A percentile compares a stretch with the other conserved stretches of the same genome.
Evolutionary conservation across 2,888 invertebrate genomes (phyloP).

Genomic region (Camponotus fellah): DNA sequence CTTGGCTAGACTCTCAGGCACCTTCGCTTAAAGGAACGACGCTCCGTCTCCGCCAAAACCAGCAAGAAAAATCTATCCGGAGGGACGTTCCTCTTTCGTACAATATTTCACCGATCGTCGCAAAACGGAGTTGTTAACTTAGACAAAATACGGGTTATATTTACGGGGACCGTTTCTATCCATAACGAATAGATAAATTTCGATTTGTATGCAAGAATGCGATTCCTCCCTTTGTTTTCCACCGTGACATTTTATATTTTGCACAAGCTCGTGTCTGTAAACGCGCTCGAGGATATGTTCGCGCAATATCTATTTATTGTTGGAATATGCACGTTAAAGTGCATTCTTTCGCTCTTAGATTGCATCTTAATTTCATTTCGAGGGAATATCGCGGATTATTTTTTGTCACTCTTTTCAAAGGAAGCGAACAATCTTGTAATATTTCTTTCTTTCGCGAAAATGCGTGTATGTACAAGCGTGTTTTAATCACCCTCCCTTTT

Average conservation of each 20-base stretch:
- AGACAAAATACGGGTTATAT: not conserved
- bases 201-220: constrained; percentile 27
- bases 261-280: not conserved
- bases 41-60: constrained; percentile 62
- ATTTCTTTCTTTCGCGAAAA: not conserved
- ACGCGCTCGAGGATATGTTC: not conserved
- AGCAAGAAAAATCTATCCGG: constrained; percentile 35
- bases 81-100: not conserved
- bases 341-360: not conserved
- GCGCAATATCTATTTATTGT: constrained; percentile 26
- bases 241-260: not conserved
- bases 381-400: not conserved
- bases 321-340: not conserved
- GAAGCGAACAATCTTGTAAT: not conserved
- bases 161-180: not conserved
- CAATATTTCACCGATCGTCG: not conserved
- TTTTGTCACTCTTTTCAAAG: not conserved
- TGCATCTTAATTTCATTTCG: not conserved
- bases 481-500: not conserved
- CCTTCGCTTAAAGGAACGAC: constrained; percentile 68
- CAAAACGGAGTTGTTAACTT: not conserved
- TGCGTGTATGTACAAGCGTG: not conserved
- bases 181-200: not conserved
- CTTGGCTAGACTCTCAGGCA: constrained; percentile 82
- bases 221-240: not conserved